Evolutionary conservation across 2,888 invertebrate species (phyloP).

Genomic region (Biston stratarius): DNA sequence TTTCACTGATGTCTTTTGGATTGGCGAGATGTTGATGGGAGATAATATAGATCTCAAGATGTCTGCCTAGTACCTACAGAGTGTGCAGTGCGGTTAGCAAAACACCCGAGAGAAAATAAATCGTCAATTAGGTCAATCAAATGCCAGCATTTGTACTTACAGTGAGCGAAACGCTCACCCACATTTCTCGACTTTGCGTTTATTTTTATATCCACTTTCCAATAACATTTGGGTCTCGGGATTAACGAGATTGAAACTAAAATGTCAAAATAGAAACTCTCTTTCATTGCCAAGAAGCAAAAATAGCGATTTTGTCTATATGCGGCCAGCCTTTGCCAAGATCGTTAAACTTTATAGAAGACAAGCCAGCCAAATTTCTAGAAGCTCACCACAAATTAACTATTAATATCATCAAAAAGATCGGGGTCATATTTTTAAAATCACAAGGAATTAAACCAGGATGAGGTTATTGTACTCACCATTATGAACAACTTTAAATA

Average conservation of each 20-base stretch:
- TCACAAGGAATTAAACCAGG: too few species aligned
- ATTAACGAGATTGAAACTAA: slow-evolving; percentile 30
- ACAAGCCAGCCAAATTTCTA: slow-evolving; percentile 22
- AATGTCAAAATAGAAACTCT: slow-evolving; percentile 34
- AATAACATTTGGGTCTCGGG: slow-evolving; percentile 50
- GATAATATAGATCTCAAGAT: slow-evolving; percentile 83
- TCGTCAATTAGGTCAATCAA: slow-evolving; percentile 84
- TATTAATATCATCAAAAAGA: slow-evolving; percentile 22
- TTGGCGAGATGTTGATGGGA: slow-evolving; percentile 75
- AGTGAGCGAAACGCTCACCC: slow-evolving; percentile 18
- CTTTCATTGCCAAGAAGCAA: slow-evolving; percentile 29
- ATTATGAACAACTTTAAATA: too few species aligned
- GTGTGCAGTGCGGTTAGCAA: slow-evolving; percentile 65
- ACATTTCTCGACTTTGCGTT: slow-evolving; percentile 21
- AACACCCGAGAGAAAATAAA: slow-evolving; percentile 79
- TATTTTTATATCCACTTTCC: slow-evolving; percentile 53
- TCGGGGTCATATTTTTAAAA: slow-evolving; percentile 23
- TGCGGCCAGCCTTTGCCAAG: slow-evolving; percentile 23
- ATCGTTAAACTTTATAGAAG: slow-evolving; percentile 21
- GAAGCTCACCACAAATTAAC: slow-evolving; percentile 4
- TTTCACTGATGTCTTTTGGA: slow-evolving; percentile 83
- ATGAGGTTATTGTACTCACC: too few species aligned
- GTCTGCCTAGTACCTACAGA: slow-evolving; percentile 62
- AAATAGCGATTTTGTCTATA: slow-evolving; percentile 33
- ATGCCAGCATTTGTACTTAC: slow-evolving; percentile 62